phyloP scores from a whole-genome alignment of 2,113 vertebrate species.

The Chamaea fasciata region DNA sequence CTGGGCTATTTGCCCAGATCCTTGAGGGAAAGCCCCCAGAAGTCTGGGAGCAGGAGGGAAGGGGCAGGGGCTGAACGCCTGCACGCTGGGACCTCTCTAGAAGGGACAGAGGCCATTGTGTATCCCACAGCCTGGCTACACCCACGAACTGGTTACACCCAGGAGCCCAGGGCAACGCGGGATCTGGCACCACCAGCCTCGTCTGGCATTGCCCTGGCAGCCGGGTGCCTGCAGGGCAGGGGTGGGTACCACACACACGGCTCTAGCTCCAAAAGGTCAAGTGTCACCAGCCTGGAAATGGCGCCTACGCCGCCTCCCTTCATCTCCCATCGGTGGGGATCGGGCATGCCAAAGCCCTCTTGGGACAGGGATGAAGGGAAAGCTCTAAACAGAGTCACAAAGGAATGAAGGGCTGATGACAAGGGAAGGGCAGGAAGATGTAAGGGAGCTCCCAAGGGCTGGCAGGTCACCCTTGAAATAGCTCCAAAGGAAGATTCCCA shows the following conservation, averaged over 20 bases:
- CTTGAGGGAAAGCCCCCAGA: neutral
- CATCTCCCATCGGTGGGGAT: neutral
- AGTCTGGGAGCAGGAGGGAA: neutral
- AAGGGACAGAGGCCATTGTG: neutral
- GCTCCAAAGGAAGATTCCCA: neutral
- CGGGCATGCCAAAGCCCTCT: neutral
- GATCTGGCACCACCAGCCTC: neutral
- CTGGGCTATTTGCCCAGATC: neutral
- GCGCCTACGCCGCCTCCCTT: neutral
- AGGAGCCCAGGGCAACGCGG: neutral
- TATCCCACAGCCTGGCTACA: neutral
- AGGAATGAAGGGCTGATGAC: neutral
- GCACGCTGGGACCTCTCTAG: rapidly evolving
- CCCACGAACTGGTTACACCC: neutral
- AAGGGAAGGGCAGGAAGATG: neutral
- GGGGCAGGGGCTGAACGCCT: neutral
- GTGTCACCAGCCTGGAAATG: neutral
- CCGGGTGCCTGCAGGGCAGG: neutral
- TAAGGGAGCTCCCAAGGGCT: neutral
- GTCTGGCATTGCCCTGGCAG: neutral
- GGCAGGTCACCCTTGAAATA: neutral
- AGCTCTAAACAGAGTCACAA: neutral
- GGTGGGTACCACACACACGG: neutral
- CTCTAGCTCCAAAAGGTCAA: neutral
- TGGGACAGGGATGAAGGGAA: neutral